Evolutionary conservation across 2,797 vertebrate species (phyloP).

Genomic region (Notamacropus eugenii): DNA sequence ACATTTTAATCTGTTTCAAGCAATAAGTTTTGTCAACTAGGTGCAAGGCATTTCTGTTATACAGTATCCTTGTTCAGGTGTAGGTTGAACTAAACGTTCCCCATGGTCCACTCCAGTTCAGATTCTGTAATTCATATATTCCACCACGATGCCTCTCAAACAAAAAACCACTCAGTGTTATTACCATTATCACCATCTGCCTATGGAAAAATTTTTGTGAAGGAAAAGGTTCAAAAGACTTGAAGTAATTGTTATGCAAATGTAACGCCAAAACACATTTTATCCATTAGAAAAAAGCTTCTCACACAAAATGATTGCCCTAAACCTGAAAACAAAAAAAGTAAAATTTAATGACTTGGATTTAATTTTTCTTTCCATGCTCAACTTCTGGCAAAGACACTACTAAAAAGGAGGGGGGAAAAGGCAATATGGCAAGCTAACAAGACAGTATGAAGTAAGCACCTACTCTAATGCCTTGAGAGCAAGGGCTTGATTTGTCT

Average conservation of each 20-base stretch:
- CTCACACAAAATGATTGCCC: neutral
- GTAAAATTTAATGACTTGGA: neutral
- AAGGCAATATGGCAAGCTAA: neutral
- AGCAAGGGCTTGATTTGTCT: neutral
- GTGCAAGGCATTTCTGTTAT: neutral
- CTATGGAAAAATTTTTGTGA: neutral
- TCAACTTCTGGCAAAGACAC: neutral
- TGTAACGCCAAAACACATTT: neutral
- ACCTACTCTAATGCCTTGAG: neutral
- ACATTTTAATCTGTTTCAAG: neutral
- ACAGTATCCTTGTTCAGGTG: neutral
- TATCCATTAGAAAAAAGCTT: neutral
- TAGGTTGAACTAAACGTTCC: neutral
- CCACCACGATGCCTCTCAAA: neutral
- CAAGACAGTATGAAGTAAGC: neutral
- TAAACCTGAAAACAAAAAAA: neutral
- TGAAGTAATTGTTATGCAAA: neutral
- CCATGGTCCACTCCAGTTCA: neutral
- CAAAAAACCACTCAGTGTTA: neutral
- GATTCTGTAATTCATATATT: neutral
- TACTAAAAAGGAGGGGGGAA: neutral
- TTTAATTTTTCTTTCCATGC: neutral
- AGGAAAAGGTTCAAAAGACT: neutral
- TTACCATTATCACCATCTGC: neutral
- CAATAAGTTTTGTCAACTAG: neutral